These are phyloP conservation scores for Nymphalis urticae DNA, from an alignment of 2,888 invertebrate species.

Conservation along the genomic window DNA sequence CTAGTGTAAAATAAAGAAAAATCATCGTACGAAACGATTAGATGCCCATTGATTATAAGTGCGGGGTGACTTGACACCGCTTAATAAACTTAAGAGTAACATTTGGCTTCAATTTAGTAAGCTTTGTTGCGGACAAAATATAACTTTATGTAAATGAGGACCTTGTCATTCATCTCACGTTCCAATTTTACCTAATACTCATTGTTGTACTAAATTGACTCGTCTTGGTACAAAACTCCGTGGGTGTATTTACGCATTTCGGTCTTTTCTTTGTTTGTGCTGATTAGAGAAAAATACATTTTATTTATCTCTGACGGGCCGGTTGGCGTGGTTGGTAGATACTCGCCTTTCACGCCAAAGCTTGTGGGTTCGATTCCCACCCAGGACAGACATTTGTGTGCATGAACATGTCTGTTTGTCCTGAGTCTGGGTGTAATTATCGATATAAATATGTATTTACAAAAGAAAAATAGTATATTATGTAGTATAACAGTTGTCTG, in stretches of 20 bases:
- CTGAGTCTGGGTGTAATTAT: no score
- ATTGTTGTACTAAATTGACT: slow-evolving; percentile 38
- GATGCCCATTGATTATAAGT: background rate
- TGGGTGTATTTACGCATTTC: slow-evolving; percentile 41
- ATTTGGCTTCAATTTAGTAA: background rate
- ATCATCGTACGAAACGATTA: no score
- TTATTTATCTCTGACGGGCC: no score
- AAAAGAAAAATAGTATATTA: no score
- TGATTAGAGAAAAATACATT: slow-evolving; percentile 5
- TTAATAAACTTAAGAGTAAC: background rate
- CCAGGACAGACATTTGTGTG: no score
- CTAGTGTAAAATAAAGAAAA: no score
- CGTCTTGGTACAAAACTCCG: slow-evolving; percentile 30
- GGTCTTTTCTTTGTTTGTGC: slow-evolving; percentile 13
- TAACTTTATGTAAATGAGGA: slow-evolving; percentile 48
- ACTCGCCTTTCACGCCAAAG: no score
- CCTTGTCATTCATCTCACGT: slow-evolving; percentile 58
- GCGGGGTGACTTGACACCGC: background rate
- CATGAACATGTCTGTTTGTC: no score
- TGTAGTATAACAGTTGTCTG: no score
- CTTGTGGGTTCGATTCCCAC: no score
- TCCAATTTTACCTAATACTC: slow-evolving; percentile 50
- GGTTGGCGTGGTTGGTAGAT: no score
- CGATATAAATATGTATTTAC: no score
- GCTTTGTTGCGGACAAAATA: background rate